Base-by-base conservation (phyloP, 2,888 invertebrate genomes). In the Machimus atricapillus region DNA sequence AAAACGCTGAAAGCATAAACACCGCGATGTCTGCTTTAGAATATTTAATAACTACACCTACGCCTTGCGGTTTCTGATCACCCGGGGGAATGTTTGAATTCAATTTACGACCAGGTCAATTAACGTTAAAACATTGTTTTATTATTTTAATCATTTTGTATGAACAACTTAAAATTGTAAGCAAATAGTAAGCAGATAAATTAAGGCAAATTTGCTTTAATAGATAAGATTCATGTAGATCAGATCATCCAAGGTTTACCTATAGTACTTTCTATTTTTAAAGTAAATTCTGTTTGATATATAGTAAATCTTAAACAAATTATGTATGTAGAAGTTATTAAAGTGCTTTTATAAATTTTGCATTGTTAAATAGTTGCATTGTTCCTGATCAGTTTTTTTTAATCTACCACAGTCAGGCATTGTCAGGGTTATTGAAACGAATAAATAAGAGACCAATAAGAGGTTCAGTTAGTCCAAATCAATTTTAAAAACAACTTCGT, bases 401-500 rank as follows among this genome's bases (percentile, higher is more conserved):
- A 58, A 58, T 58, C 58, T 27, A 27, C 27, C 12, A 37, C n/a
- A 37, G 9, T 0, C n/a, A 34, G 9, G 1, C n/a, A 76, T 37
- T 76, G n/a, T 74, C 74, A 74, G 74, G 74, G 27, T 74, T 74
- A 74, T 31, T 74, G 74, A 27, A 27, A 27, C 34, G 76, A n/a
- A 76, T 37, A 27, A 76, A 19, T 76, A 19, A 40, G 6, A 37
- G n/a, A 4, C 40, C 66, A 37, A n/a, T 76, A 40, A 37, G 37
- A 76, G 74, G n/a, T n/a, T n/a, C 74, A 79, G 46, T 79, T 23
- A 52, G 7, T 56, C 27, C 2, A 23, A 56, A 46, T 8, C 31
- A 52, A 31, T 81, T 81, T 81, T 12, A 52, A 81, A 52, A 78
- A 78, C 56, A 34, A 81, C 27, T 52, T 52, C 52, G 81, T 81